Percentiles rank a stretch among this genome's conserved stretches.
Conservation (phyloP, 2,797 vertebrate species). For the Myotis vivesi region DNA sequence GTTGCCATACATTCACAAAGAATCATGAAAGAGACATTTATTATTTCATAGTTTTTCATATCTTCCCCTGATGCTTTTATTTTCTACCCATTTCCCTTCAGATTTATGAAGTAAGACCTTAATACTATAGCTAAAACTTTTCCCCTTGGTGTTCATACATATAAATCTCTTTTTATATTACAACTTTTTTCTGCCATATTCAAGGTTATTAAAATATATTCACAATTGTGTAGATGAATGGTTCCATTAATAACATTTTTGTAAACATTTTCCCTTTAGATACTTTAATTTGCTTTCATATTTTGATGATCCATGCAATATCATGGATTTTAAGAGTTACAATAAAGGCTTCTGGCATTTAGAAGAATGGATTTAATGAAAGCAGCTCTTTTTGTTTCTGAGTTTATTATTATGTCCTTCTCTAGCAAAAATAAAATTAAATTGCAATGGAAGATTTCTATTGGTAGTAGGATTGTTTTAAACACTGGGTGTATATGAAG, state of each 20-base stretch:
- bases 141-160: background rate
- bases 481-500: background rate
- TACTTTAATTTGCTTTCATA: constrained; percentile 48
- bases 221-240: constrained; percentile 57
- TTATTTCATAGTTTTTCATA: constrained; percentile 26
- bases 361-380: constrained; percentile 37
- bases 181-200: constrained; percentile 22
- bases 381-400: background rate
- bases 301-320: constrained; percentile 52
- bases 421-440: background rate
- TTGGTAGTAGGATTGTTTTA: background rate
- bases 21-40: constrained; percentile 14
- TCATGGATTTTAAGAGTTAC: background rate
- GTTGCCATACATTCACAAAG: background rate
- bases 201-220: constrained; percentile 63
- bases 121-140: constrained; percentile 45
- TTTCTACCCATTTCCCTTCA: background rate
- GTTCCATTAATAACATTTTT: constrained; percentile 61
- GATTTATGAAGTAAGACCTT: constrained; percentile 50
- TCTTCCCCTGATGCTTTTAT: constrained; percentile 30
- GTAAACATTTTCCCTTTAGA: constrained; percentile 59
- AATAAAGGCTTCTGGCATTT: background rate
- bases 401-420: background rate
- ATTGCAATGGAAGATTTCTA: background rate
- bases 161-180: constrained; percentile 42